These are phyloP conservation scores for Allenopithecus nigroviridis DNA, from an alignment of 2,797 vertebrate genomes.

Conservation along the genomic window DNA sequence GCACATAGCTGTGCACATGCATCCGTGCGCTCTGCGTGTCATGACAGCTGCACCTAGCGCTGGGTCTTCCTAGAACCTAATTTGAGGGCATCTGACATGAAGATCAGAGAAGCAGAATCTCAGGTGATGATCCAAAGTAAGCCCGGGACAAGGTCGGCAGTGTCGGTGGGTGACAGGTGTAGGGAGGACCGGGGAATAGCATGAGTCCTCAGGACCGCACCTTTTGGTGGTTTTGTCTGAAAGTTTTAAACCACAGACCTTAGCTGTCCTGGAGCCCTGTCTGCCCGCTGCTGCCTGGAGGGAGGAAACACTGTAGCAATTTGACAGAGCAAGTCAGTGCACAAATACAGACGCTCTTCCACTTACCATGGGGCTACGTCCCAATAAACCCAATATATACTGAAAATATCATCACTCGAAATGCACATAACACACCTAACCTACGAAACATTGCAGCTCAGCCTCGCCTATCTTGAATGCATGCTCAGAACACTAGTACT, in stretches of 20 bases:
- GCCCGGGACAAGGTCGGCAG: fast-evolving
- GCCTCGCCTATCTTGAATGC: background rate
- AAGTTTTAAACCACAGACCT: background rate
- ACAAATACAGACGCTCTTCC: background rate
- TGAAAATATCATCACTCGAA: background rate
- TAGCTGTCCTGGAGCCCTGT: fast-evolving
- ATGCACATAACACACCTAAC: background rate
- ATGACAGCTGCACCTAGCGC: background rate
- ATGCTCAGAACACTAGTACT: background rate
- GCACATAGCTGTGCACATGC: no score
- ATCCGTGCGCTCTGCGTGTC: fast-evolving
- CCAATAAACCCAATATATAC: background rate
- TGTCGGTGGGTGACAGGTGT: fast-evolving
- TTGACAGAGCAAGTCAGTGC: background rate
- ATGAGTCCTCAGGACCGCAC: fast-evolving
- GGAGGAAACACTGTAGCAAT: background rate
- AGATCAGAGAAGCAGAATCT: background rate
- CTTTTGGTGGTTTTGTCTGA: background rate
- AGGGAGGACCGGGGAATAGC: background rate
- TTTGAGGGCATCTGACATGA: fast-evolving
- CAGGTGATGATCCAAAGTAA: background rate
- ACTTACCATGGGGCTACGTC: background rate
- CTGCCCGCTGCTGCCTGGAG: background rate
- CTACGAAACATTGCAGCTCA: background rate
- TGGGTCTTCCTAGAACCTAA: background rate